phyloP scores from a whole-genome alignment of 2,888 invertebrate genomes.

The Uropetala carovei region DNA sequence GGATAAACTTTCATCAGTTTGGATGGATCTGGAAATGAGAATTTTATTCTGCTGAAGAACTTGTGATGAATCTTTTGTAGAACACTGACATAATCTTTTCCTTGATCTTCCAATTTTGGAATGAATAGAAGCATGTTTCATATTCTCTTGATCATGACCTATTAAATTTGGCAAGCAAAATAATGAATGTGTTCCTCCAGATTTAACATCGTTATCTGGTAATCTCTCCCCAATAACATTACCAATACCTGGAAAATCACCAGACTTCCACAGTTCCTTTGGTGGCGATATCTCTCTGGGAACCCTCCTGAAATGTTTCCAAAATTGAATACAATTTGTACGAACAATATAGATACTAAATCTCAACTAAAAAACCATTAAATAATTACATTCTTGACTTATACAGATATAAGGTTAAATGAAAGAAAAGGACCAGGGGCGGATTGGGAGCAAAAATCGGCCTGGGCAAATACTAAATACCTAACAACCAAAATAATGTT shows the following conservation, averaged over 20 bases:
- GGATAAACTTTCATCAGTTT: too few species aligned
- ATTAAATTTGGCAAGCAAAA: not conserved
- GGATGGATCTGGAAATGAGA: not conserved
- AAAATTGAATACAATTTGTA: too few species aligned
- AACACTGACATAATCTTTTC: too few species aligned
- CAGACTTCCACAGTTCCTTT: not conserved
- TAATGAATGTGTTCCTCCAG: not conserved
- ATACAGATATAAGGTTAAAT: too few species aligned
- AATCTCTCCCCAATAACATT: not conserved
- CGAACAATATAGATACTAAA: not conserved
- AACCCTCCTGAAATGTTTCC: not conserved
- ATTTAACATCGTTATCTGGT: not conserved
- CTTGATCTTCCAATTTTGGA: not conserved
- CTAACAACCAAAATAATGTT: too few species aligned
- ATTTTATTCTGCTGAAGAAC: not conserved
- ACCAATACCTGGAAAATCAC: constrained; percentile 30
- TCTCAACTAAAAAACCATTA: not conserved
- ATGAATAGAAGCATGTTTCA: not conserved
- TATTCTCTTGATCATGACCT: too few species aligned
- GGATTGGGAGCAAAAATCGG: too few species aligned
- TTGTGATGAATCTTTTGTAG: too few species aligned
- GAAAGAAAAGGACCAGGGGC: too few species aligned
- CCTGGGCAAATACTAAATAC: too few species aligned
- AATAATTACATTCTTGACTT: too few species aligned
- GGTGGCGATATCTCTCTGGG: not conserved